phyloP scores from a whole-genome alignment of 2,113 vertebrate genomes.

The Sander lucioperca region DNA sequence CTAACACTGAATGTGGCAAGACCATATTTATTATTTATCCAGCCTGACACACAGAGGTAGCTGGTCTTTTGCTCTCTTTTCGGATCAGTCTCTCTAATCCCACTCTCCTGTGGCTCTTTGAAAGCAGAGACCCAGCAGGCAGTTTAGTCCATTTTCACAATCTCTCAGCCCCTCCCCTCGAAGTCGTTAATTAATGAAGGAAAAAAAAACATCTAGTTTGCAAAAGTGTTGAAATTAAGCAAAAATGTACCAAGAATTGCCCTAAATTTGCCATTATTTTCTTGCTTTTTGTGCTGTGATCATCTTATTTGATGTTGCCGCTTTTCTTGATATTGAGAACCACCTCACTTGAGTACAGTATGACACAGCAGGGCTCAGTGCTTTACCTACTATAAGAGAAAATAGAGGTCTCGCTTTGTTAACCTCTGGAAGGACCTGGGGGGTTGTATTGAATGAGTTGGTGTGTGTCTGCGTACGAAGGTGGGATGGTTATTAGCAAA shows the following conservation, averaged over 20 bases:
- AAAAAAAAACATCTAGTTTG: background rate
- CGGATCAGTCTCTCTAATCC: background rate
- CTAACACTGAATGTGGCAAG: constrained; percentile 10
- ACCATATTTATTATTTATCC: constrained; percentile 27
- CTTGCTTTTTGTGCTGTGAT: background rate
- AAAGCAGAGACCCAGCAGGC: constrained; percentile 18
- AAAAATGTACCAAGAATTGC: background rate
- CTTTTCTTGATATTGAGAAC: background rate
- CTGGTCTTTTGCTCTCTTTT: background rate
- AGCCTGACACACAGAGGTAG: background rate
- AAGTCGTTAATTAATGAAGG: background rate
- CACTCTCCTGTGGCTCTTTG: constrained; percentile 13
- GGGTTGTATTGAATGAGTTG: background rate
- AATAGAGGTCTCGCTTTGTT: constrained; percentile 5
- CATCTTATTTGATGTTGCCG: background rate
- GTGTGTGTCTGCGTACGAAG: constrained; percentile 10
- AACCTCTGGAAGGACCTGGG: background rate
- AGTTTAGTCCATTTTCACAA: constrained; percentile 5
- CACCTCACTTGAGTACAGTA: background rate
- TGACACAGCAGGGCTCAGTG: background rate
- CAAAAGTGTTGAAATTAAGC: background rate
- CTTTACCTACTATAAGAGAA: background rate
- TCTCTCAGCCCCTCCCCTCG: background rate
- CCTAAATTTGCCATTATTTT: background rate
- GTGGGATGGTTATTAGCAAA: constrained; percentile 51